These are phyloP conservation scores for Acanthopagrus latus DNA, from an alignment of 2,797 vertebrate species.

Conservation along the genomic window DNA sequence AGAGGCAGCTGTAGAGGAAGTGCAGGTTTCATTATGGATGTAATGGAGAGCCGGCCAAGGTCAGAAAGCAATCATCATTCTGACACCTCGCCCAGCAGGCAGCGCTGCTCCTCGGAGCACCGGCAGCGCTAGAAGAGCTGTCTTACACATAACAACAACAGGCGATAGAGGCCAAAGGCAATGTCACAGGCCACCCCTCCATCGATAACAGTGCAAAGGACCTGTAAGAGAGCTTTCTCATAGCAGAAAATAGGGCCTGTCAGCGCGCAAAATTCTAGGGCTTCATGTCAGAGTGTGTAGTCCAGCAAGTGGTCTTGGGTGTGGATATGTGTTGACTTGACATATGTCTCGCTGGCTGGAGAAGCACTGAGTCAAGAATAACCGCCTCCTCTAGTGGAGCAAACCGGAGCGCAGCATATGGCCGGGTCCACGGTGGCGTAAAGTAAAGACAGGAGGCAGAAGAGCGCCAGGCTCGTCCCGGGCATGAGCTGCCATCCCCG, in stretches of 20 bases:
- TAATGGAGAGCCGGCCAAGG: constrained; percentile 82
- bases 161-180: constrained; percentile 71
- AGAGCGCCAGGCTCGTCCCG: constrained; percentile 46
- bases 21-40: constrained; percentile 82
- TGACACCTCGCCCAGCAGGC: constrained; percentile 83
- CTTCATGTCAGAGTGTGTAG: constrained; percentile 54
- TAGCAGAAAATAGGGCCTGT: constrained; percentile 70
- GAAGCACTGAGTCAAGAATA: constrained; percentile 45
- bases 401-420: constrained; percentile 52
- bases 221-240: constrained; percentile 67
- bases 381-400: constrained; percentile 32
- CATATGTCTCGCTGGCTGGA: constrained; percentile 45
- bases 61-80: constrained; percentile 86
- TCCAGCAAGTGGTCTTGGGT: constrained; percentile 44
- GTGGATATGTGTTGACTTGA: constrained; percentile 59
- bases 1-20: constrained; percentile 80
- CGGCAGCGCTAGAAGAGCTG: constrained; percentile 51
- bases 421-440: constrained; percentile 44
- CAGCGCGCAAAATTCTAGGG: constrained; percentile 54
- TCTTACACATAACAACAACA: constrained; percentile 73
- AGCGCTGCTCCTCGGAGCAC: constrained; percentile 66
- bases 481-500: constrained; percentile 72
- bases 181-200: constrained; percentile 76
- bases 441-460: constrained; percentile 61
- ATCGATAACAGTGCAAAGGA: constrained; percentile 75